Evolutionary conservation across 2,113 vertebrate genomes (phyloP).

Genomic region (Coreoperca whiteheadi): DNA sequence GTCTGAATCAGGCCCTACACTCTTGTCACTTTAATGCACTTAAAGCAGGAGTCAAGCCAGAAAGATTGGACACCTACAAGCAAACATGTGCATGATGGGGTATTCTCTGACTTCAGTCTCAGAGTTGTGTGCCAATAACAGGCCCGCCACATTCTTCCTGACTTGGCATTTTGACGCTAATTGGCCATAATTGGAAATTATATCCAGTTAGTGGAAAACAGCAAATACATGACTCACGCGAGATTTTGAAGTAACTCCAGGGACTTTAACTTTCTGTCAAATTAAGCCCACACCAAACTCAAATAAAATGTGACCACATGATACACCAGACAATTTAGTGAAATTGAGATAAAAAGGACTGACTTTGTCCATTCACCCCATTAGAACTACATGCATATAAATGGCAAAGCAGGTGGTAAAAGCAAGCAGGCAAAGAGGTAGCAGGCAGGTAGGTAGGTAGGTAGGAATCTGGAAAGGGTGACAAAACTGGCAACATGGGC

Average conservation of each 20-base stretch:
- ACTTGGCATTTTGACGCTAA: constrained; percentile 68
- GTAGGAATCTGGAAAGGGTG: constrained; percentile 83
- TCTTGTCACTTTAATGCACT: constrained; percentile 49
- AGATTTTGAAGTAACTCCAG: constrained; percentile 39
- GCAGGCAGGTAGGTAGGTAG: constrained; percentile 84
- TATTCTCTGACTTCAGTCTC: constrained; percentile 44
- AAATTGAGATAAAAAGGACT: constrained; percentile 53
- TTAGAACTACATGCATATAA: constrained; percentile 83
- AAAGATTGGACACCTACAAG: constrained; percentile 47
- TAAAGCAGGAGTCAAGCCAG: constrained; percentile 62
- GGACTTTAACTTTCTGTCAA: constrained; percentile 37
- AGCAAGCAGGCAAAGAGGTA: constrained; percentile 88
- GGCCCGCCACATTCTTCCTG: constrained; percentile 52
- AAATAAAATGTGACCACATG: constrained; percentile 57
- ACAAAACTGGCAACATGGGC: constrained; percentile 84
- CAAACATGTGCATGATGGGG: constrained; percentile 56
- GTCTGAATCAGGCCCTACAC: constrained; percentile 70
- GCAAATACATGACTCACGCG: constrained; percentile 44
- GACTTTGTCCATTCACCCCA: constrained; percentile 67
- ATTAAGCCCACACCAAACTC: constrained; percentile 59
- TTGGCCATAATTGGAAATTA: constrained; percentile 63
- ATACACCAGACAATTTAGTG: constrained; percentile 65
- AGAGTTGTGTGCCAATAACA: constrained; percentile 43
- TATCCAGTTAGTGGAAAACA: constrained; percentile 58
- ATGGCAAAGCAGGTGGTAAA: constrained; percentile 88